phyloP scores from a whole-genome alignment of 2,888 invertebrate genomes.

The Cheilosia urbana region DNA sequence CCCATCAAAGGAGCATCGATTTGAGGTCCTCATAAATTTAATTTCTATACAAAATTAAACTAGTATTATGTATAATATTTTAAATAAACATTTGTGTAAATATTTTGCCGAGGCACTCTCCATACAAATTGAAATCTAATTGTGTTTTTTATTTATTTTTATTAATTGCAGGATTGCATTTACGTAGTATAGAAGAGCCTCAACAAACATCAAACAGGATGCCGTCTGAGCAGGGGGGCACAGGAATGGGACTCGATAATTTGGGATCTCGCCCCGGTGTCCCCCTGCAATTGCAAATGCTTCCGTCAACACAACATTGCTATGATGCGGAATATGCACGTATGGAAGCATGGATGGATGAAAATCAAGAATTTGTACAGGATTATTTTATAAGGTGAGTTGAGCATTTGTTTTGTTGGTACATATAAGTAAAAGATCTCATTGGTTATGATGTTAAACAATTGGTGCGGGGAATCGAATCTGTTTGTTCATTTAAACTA shows the following conservation, averaged over 20 bases:
- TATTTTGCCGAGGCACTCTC: not conserved
- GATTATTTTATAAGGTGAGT: constrained; percentile 95
- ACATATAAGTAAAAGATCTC: too few relatives aligned
- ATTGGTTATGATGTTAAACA: too few relatives aligned
- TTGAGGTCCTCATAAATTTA: too few relatives aligned
- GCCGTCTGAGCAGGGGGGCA: constrained; percentile 87
- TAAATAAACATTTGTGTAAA: too few relatives aligned
- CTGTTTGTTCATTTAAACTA: too few relatives aligned
- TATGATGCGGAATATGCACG: constrained; percentile 95
- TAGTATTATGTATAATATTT: too few relatives aligned
- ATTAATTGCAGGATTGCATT: constrained; percentile 88
- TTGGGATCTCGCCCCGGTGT: constrained; percentile 84
- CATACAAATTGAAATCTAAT: constrained; percentile 2
- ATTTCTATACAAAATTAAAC: too few relatives aligned
- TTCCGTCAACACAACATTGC: constrained; percentile 82
- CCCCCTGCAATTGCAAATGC: constrained; percentile 82
- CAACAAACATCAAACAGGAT: constrained; percentile 85
- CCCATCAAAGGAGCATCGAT: too few relatives aligned
- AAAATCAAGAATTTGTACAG: constrained; percentile 97
- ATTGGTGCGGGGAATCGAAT: too few relatives aligned
- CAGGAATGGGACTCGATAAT: constrained; percentile 87
- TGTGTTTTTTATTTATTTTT: not conserved
- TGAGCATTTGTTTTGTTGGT: not conserved
- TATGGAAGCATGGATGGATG: constrained; percentile 98
- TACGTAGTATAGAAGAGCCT: constrained; percentile 93